phyloP scores from a whole-genome alignment of 2,888 invertebrate species.

The Mesodorylaimus sp. region DNA sequence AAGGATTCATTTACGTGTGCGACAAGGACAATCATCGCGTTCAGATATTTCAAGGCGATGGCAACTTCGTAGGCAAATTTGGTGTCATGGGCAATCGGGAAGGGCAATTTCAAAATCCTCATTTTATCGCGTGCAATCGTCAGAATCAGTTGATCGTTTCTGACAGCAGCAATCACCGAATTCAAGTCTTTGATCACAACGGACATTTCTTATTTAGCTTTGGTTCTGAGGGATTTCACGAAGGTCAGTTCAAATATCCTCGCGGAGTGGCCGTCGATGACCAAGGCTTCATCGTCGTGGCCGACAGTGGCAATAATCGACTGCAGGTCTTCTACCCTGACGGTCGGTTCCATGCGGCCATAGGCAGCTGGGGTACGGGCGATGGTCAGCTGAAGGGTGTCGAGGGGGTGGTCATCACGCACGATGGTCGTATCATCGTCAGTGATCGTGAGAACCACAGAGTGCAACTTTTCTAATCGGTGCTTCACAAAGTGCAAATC shows the following conservation, averaged over 20 bases:
- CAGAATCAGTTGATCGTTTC: constrained; percentile 77
- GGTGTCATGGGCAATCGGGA: constrained; percentile 71
- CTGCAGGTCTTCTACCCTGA: constrained; percentile 88
- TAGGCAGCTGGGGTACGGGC: constrained; percentile 85
- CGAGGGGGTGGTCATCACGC: constrained; percentile 17
- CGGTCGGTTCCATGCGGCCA: constrained; percentile 60
- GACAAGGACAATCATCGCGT: constrained; percentile 51
- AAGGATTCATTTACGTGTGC: constrained; percentile 90
- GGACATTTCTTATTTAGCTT: constrained; percentile 63
- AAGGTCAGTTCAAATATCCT: constrained; percentile 93
- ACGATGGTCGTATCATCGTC: constrained; percentile 78
- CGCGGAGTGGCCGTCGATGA: constrained; percentile 22
- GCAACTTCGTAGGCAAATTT: constrained; percentile 83
- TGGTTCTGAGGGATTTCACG: constrained; percentile 50
- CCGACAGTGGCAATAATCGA: constrained; percentile 93
- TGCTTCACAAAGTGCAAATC: too few species aligned
- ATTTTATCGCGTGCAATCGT: constrained; percentile 87
- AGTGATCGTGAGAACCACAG: constrained; percentile 97
- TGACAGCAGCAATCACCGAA: constrained; percentile 89
- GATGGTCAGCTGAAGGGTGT: constrained; percentile 81
- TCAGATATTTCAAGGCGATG: constrained; percentile 95
- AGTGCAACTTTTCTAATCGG: constrained; percentile 34
- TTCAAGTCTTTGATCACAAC: constrained; percentile 52
- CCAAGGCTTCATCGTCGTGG: constrained; percentile 83
- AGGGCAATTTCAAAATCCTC: constrained; percentile 90